Evolutionary conservation across 2,888 invertebrate species (phyloP).

Genomic region (Diplazon laetatorius): DNA sequence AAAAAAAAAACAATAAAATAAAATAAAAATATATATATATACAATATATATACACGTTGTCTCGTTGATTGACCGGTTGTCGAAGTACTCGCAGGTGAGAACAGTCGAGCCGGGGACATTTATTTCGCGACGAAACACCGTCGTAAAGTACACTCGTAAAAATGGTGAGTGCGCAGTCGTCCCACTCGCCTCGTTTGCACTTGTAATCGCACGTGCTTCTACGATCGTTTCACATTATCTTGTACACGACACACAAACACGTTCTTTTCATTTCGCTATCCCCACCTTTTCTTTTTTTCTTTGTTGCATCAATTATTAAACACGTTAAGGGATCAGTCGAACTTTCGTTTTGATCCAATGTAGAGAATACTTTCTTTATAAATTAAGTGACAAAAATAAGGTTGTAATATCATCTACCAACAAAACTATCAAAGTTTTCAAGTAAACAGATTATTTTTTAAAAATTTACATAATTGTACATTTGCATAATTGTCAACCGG

Average conservation of each 20-base stretch:
- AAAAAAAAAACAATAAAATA: no score
- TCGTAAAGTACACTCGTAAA: slow-evolving; percentile 44
- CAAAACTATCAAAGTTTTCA: no score
- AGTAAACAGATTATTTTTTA: no score
- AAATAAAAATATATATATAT: no score
- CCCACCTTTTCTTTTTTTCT: slow-evolving; percentile 26
- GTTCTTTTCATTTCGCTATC: slow-evolving; percentile 33
- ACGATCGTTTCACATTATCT: slow-evolving; percentile 44
- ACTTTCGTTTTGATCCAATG: no score
- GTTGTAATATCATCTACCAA: no score
- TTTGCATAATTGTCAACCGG: slow-evolving; percentile 16
- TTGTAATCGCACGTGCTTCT: slow-evolving; percentile 52
- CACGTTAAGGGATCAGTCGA: no score
- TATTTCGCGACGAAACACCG: slow-evolving; percentile 41
- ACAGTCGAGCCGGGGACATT: slow-evolving; percentile 34
- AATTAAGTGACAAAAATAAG: no score
- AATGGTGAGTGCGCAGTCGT: slow-evolving; percentile 57
- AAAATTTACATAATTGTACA: slow-evolving; percentile 40
- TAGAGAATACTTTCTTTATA: no score
- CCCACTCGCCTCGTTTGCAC: slow-evolving; percentile 60
- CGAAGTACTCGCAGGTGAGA: slow-evolving; percentile 30
- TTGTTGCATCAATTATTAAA: no score
- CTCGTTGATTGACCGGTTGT: slow-evolving; percentile 33
- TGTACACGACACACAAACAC: slow-evolving; percentile 31
- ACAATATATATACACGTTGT: slow-evolving; percentile 35